Conservation (phyloP, 2,797 vertebrate genomes). For the Anisognathus igniventris region DNA sequence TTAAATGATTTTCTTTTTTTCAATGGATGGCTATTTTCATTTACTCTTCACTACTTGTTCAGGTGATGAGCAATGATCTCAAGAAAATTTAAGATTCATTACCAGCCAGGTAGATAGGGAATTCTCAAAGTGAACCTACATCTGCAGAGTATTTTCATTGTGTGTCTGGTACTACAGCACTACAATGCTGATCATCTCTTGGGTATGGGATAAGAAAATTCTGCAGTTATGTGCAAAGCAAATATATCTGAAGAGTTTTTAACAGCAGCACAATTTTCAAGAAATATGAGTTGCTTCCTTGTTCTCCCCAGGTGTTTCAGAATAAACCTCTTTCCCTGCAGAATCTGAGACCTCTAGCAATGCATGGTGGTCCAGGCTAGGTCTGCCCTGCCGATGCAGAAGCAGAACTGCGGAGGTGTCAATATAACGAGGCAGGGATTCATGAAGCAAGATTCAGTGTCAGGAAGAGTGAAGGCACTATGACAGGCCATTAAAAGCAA, state of each 20-base stretch:
- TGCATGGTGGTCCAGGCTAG: not conserved
- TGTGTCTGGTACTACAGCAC: not conserved
- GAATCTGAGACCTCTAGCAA: not conserved
- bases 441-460: not conserved
- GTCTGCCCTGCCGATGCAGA: not conserved
- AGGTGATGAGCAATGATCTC: conserved; percentile 41
- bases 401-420: not conserved
- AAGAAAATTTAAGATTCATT: conserved; percentile 32
- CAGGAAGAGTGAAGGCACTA: not conserved
- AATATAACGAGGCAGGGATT: not conserved
- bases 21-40: conserved; percentile 65
- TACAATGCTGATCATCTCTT: not conserved
- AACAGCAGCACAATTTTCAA: not conserved
- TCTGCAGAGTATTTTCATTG: not conserved
- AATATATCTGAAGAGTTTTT: not conserved
- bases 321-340: not conserved
- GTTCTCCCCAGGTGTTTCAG: not conserved
- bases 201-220: not conserved
- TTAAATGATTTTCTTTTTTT: conserved; percentile 64
- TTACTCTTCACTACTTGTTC: conserved; percentile 55
- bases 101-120: not conserved
- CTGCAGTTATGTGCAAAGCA: not conserved
- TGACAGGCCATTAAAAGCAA: not conserved
- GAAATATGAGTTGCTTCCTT: not conserved
- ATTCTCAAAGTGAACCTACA: not conserved